A percentile compares a stretch with the other conserved stretches of the same genome.
Conservation (phyloP, 2,888 invertebrate species). For the Kryphioiulus occultus region DNA sequence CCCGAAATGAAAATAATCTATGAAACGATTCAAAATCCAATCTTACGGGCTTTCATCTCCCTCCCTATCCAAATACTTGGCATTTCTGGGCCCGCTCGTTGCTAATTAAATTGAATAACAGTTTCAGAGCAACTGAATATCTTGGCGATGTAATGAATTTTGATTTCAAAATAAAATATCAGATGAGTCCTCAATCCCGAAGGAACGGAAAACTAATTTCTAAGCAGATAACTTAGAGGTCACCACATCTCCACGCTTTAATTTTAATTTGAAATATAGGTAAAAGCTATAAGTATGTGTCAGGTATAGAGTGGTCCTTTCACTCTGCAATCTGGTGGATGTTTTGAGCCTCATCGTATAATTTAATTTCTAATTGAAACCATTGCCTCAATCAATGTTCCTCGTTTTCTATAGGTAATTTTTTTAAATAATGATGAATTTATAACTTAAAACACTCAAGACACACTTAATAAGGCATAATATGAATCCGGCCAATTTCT, state of each 20-base stretch:
- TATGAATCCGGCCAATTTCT: too few species aligned
- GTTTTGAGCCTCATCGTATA: too few species aligned
- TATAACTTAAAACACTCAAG: too few species aligned
- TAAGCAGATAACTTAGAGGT: not conserved
- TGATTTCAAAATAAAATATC: conserved; percentile 27
- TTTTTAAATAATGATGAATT: too few species aligned
- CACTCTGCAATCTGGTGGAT: too few species aligned
- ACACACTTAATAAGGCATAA: too few species aligned
- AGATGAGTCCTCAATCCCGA: not conserved
- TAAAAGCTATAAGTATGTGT: not conserved
- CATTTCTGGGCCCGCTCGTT: not conserved
- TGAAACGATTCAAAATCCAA: not conserved
- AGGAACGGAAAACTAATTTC: not conserved
- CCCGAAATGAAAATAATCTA: not conserved
- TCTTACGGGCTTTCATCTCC: not conserved
- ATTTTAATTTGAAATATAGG: not conserved
- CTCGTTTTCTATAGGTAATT: too few species aligned
- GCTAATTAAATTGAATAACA: conserved; percentile 21
- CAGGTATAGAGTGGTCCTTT: not conserved
- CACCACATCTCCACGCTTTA: not conserved
- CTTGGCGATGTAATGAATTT: conserved; percentile 22
- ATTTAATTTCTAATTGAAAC: too few species aligned
- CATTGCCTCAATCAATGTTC: too few species aligned
- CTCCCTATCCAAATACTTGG: not conserved
- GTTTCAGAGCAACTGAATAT: not conserved